These are phyloP conservation scores for Caenorhabditis japonica DNA, from an alignment of 2,888 invertebrate species.

Conservation along the genomic window DNA sequence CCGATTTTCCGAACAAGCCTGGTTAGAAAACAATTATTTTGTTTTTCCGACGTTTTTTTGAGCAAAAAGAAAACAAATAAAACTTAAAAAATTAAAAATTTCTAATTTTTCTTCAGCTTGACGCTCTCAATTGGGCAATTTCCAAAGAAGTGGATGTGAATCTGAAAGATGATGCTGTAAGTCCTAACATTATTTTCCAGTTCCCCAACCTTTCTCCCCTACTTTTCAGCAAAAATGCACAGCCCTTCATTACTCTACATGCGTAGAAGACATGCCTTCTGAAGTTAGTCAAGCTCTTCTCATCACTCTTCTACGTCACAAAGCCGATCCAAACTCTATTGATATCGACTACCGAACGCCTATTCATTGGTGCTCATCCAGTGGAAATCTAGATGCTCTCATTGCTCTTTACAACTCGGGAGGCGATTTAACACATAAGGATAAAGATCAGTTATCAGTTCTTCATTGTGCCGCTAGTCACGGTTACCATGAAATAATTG, in stretches of 20 bases:
- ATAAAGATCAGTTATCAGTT: conserved; percentile 94
- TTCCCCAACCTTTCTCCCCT: background rate
- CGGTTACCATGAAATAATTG: conserved; percentile 85
- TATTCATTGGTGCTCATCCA: conserved; percentile 95
- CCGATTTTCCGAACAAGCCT: too few species aligned
- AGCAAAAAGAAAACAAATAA: background rate
- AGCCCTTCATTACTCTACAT: conserved; percentile 96
- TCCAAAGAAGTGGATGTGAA: conserved; percentile 61
- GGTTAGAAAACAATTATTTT: too few species aligned
- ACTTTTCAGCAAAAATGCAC: conserved; percentile 86
- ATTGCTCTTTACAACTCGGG: conserved; percentile 89
- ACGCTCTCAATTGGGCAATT: conserved; percentile 62
- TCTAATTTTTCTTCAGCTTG: conserved; percentile 63
- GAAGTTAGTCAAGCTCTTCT: conserved; percentile 65
- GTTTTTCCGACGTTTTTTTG: too few species aligned
- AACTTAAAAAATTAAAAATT: too few species aligned
- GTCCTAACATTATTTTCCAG: background rate
- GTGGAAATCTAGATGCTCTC: conserved; percentile 93
- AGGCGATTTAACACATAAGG: conserved; percentile 86
- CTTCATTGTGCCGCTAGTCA: conserved; percentile 96
- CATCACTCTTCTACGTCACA: conserved; percentile 76
- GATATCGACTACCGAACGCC: conserved; percentile 95
- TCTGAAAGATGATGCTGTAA: conserved; percentile 55
- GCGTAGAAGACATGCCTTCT: conserved; percentile 80
- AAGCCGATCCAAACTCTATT: conserved; percentile 87